These are phyloP conservation scores for Arvicanthis niloticus DNA, from an alignment of 2,113 vertebrate genomes.

Conservation along the genomic window DNA sequence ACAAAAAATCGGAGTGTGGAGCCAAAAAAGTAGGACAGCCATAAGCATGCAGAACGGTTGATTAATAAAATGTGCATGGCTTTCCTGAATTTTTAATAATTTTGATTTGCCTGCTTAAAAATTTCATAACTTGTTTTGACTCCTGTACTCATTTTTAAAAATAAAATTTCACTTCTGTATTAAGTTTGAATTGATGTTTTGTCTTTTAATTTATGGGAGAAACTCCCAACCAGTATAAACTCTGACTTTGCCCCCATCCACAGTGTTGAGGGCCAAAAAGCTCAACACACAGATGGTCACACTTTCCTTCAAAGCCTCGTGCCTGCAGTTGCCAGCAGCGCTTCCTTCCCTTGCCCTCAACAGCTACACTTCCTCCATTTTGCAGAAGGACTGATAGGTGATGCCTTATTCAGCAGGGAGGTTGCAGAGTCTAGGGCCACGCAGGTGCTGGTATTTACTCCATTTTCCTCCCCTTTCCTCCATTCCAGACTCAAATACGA, in stretches of 20 bases:
- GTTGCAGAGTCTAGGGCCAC: neutral
- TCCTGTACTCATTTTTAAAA: conserved; percentile 21
- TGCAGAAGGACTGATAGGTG: neutral
- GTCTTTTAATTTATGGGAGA: neutral
- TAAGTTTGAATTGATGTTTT: neutral
- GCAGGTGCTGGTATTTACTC: neutral
- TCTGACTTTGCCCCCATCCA: neutral
- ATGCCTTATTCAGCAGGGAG: neutral
- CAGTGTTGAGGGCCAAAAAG: neutral
- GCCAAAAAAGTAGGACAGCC: neutral
- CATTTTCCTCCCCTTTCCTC: neutral
- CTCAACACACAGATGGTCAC: fast-evolving
- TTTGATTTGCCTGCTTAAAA: conserved; percentile 19
- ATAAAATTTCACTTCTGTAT: neutral
- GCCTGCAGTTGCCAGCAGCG: neutral
- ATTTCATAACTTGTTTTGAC: conserved; percentile 19
- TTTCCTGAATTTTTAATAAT: conserved; percentile 17
- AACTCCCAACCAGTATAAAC: neutral
- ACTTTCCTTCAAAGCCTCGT: neutral
- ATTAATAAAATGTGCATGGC: conserved; percentile 18
- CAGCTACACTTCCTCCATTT: neutral
- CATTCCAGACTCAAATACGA: neutral
- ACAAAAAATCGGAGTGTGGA: conserved; percentile 12
- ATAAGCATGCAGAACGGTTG: neutral
- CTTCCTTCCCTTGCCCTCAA: neutral